A percentile compares a stretch with the other conserved stretches of the same genome.
These are phyloP conservation scores for Artibeus jamaicensis DNA, from an alignment of 2,797 vertebrate species.

Conservation along the genomic window DNA sequence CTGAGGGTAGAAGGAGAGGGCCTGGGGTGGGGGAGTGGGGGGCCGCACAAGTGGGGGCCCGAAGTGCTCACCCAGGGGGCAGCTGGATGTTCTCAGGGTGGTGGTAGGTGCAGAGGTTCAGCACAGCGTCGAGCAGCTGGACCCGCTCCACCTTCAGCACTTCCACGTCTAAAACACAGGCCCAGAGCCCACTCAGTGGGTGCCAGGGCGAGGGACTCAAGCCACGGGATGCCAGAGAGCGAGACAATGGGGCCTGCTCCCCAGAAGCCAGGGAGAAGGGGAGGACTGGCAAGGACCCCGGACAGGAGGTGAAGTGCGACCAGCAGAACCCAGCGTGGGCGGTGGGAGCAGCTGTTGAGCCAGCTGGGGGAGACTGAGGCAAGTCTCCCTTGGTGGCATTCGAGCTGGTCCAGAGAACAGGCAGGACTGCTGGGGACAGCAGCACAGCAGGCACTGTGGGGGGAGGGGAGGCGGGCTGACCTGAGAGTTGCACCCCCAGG, in stretches of 20 bases:
- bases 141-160: conserved; percentile 96
- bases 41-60: too few relatives aligned
- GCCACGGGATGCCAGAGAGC: rapidly evolving
- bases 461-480: rapidly evolving
- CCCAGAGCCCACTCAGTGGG: rapidly evolving
- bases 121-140: conserved; percentile 95
- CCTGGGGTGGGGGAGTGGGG: too few relatives aligned
- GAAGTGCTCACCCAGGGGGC: conserved; percentile 89
- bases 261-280: background rate
- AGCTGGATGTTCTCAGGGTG: conserved; percentile 99
- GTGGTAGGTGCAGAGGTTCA: conserved; percentile 98
- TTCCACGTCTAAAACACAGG: conserved; percentile 88
- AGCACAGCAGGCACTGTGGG: background rate
- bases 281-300: rapidly evolving
- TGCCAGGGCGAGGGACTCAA: rapidly evolving
- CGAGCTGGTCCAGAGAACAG: background rate
- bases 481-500: rapidly evolving
- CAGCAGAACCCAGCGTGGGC: background rate
- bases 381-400: rapidly evolving
- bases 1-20: background rate
- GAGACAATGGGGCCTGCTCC: rapidly evolving
- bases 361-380: background rate
- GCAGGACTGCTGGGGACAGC: background rate
- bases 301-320: rapidly evolving
- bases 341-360: background rate